Base-by-base conservation (phyloP, 1,140 invertebrate genomes). In the Colletes latitarsis region DNA sequence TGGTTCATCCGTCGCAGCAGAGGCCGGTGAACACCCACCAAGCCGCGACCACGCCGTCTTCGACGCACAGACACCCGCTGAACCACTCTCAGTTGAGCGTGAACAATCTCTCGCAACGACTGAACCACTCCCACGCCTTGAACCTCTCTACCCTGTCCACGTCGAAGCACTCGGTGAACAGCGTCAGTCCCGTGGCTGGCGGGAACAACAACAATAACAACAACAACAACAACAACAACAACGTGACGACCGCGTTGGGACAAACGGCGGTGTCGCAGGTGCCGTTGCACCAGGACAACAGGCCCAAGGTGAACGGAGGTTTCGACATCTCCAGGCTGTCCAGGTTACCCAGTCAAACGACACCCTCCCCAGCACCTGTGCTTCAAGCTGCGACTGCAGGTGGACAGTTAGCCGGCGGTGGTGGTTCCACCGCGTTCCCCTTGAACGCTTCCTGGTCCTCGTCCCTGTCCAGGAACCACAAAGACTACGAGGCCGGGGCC, bases 121-220 rank as follows among this genome's bases (percentile, higher is more conserved):
- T 93, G 43, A 92, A 92, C 63, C 90, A 94, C 60, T 92, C 91
- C 72, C 94, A 95, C 74, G 94, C 95, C 6, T 93, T 96, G 57
- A 96, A 96, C 91, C 94, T 96, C 21, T 96, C 96, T 46, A 95
- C 96, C 4, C 91, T 96, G 41, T 95, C 93, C 72, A 93, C 93
- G 12, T 96, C 96, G 1, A 96, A 96, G 89, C 96, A 96, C 86
- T 96, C 96, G 17, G 94, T 96, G n/a, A 95, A 95, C 55, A 95
- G 95, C 46, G 94, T 94, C 6, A 92, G 93, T 87, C 85, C 90
- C 79, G 81, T 89, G 9, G 73, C 87, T 62, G 72, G 87, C 15
- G 79, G 76, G n/a, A 77, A 62, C 77, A 87, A 88, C 2, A 87
- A 91, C 43, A 76, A 66, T 57, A 78, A 62, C 53, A 76, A 69